Base-by-base conservation (phyloP, 2,888 invertebrate genomes). In the Caradrina clavipalpis region DNA sequence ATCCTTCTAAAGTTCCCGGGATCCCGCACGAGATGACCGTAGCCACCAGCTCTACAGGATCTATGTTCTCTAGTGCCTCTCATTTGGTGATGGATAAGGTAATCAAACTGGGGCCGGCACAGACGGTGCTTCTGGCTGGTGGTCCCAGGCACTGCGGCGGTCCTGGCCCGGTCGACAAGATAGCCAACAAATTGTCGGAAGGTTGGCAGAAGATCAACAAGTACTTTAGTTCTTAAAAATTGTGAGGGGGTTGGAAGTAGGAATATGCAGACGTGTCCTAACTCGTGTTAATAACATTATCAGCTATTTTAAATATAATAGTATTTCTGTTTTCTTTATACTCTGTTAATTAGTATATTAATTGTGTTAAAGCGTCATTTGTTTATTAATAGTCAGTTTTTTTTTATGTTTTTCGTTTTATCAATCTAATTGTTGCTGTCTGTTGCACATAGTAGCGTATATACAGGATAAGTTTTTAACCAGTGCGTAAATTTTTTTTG, bases 161-260 rank as follows among this genome's bases (percentile, higher is more conserved):
- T 0, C 95, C 95, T 0, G 96, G 96, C 0, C 96, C 96, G 0
- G 95, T 96, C 1, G 96, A 96, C 72, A 95, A 94, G 75, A 96
- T 96, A 19, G 89, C 96, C 26, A 94, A 66, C 68, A 96, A 95
- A 72, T 77, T 96, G n/a, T 87, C 92, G 0, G 96, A 96, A 73
- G 96, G 96, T 0, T 95, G 95, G 94, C 95, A 95, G 85, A 96
- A 95, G 81, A 82, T 96, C 71, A 96, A 95, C 86, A 95, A 95
- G 86, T 96, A 95, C 83, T 95, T 96, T 65, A 90, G 89, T 45
- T 71, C 55, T 55, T 55, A 35, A 21, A 35, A 35, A n/a, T 5
- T 45, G 6, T 17, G 15, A 45, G 42, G 42, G 3, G 42, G 4
- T 42, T 35, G n/a, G 5, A 35, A 35, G 8, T 5, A 17, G 13